phyloP scores from a whole-genome alignment of 2,797 vertebrate genomes.

The Uromys caudimaculatus region DNA sequence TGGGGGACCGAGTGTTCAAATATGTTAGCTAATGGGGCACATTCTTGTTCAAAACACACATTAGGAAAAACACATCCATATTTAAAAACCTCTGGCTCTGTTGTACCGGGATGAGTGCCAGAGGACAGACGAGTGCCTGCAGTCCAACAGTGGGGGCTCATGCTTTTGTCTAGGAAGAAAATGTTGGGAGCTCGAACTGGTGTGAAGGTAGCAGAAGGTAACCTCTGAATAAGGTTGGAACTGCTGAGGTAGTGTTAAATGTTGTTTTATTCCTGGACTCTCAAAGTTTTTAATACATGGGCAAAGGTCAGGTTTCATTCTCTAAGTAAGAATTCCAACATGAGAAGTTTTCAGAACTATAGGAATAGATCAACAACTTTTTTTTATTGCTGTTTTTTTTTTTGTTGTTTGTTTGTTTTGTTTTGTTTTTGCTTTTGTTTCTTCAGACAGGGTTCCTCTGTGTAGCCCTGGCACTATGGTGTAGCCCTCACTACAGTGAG shows the following conservation, averaged over 20 bases:
- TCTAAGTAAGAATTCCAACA: neutral
- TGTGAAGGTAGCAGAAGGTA: neutral
- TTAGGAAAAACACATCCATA: neutral
- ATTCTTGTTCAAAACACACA: neutral
- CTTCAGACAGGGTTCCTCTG: neutral
- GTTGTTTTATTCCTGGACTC: neutral
- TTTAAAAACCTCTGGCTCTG: neutral
- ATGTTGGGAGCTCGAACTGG: neutral
- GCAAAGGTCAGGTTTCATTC: neutral
- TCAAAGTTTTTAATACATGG: neutral
- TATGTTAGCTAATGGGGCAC: neutral
- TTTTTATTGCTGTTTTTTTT: neutral
- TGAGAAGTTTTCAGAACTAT: slow-evolving; percentile 21
- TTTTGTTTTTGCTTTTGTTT: neutral
- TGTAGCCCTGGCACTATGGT: neutral
- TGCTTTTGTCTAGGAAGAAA: neutral
- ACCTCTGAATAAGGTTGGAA: neutral
- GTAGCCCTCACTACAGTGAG: no score
- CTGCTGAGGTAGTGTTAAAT: neutral
- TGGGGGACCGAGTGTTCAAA: neutral
- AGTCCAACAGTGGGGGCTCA: neutral
- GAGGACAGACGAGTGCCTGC: neutral
- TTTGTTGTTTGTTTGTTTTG: neutral
- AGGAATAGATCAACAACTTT: neutral
- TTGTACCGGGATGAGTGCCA: neutral